Percentiles rank a stretch among this genome's conserved stretches.
Evolutionary conservation across 2,113 vertebrate species (phyloP).

Genomic region (Erpornis zantholeuca): DNA sequence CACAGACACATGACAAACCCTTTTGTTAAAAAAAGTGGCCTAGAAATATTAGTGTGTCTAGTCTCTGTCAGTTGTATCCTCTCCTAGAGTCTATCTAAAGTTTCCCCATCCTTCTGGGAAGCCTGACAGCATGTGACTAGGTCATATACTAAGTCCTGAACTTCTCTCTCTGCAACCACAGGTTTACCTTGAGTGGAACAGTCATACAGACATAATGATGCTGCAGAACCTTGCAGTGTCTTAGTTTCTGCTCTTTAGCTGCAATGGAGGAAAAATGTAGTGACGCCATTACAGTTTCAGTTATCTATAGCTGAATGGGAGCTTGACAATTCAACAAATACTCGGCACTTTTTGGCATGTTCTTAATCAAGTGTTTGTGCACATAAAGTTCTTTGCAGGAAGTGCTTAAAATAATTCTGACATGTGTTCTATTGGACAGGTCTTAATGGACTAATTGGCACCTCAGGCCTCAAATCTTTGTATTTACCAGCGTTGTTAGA

Average conservation of each 20-base stretch:
- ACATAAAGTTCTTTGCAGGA: not conserved
- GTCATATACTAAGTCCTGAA: not conserved
- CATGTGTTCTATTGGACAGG: not conserved
- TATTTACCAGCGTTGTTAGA: not conserved
- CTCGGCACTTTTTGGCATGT: not conserved
- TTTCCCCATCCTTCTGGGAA: not conserved
- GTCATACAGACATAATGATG: too few species aligned
- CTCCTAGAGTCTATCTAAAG: not conserved
- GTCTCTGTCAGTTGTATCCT: not conserved
- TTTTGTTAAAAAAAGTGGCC: not conserved
- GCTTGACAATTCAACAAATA: not conserved
- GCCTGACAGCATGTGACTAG: not conserved
- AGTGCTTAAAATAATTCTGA: not conserved
- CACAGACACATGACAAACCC: not conserved
- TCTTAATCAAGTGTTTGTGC: not conserved
- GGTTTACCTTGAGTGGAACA: not conserved
- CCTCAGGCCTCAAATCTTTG: not conserved
- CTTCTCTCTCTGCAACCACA: not conserved
- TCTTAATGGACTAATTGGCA: not conserved
- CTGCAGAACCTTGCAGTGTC: not conserved
- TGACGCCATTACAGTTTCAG: not conserved
- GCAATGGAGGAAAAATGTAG: not conserved
- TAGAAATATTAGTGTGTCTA: not conserved
- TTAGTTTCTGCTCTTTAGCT: not conserved
- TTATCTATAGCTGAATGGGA: not conserved